Evolutionary conservation across 1,140 invertebrate species (phyloP).

Genomic region (Diuraphis noxia): DNA sequence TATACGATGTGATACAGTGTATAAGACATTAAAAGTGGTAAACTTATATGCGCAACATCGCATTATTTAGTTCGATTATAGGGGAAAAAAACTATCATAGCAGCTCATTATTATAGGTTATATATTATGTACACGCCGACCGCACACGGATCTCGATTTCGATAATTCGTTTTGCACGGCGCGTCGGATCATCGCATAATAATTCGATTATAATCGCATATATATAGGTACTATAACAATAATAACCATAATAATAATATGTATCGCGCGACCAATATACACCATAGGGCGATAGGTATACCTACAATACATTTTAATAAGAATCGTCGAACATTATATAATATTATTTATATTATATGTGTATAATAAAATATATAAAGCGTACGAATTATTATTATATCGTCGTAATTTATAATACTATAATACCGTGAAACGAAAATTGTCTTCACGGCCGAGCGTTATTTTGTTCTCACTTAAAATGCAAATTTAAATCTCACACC

Average conservation of each 20-base stretch:
- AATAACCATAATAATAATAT: neutral
- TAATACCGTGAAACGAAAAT: conserved; percentile 37
- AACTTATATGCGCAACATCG: too few species aligned
- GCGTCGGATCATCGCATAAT: neutral
- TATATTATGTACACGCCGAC: too few species aligned
- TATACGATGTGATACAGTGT: too few species aligned
- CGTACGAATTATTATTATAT: neutral
- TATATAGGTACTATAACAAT: neutral
- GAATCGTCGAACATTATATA: neutral
- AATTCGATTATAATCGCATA: neutral
- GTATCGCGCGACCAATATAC: neutral
- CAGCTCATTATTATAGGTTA: neutral
- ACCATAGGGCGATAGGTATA: neutral
- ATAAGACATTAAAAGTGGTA: neutral
- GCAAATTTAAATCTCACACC: neutral
- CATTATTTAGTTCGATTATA: too few species aligned
- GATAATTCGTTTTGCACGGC: neutral
- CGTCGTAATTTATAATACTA: neutral
- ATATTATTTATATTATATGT: too few species aligned
- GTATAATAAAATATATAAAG: too few species aligned
- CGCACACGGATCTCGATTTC: neutral
- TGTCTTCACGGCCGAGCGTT: conserved; percentile 21
- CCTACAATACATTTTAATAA: neutral
- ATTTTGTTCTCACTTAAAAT: conserved; percentile 1
- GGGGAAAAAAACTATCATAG: neutral